These are phyloP conservation scores for Lithophane semibrunnea DNA, from an alignment of 2,888 invertebrate genomes.

Conservation along the genomic window DNA sequence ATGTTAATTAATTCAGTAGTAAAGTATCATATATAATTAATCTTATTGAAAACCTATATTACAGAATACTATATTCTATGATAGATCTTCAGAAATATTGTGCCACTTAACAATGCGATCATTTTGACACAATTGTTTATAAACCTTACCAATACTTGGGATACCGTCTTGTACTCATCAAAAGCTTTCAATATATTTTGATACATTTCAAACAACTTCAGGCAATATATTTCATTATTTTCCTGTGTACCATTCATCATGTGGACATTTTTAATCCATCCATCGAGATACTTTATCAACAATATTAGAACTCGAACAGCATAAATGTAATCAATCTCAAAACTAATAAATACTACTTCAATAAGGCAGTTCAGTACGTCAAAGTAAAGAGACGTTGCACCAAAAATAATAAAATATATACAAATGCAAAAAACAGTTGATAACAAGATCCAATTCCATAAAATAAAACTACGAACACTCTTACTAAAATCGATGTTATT, in stretches of 20 bases:
- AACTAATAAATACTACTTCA: background rate
- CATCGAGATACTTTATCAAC: slow-evolving; percentile 20
- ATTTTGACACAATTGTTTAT: background rate
- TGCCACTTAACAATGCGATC: too few relatives aligned
- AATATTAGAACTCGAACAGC: slow-evolving; percentile 23
- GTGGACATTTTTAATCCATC: slow-evolving; percentile 1
- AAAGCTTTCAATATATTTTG: slow-evolving; percentile 44
- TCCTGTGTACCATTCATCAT: background rate
- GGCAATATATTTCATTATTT: background rate
- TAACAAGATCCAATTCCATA: slow-evolving; percentile 42
- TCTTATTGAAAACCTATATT: too few relatives aligned
- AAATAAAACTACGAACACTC: slow-evolving; percentile 7
- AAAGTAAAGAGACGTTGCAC: background rate
- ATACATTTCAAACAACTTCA: slow-evolving; percentile 11
- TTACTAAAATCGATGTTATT: slow-evolving; percentile 20
- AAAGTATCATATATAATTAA: too few relatives aligned
- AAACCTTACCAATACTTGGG: slow-evolving; percentile 49
- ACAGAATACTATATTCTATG: too few relatives aligned
- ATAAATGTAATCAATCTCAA: slow-evolving; percentile 37
- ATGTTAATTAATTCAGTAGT: too few relatives aligned
- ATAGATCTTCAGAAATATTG: background rate
- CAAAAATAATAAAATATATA: background rate
- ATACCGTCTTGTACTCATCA: slow-evolving; percentile 32
- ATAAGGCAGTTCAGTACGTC: background rate
- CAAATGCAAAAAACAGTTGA: background rate